Base-by-base conservation (phyloP, 2,797 vertebrate species). In the Neoniphon sammara region DNA sequence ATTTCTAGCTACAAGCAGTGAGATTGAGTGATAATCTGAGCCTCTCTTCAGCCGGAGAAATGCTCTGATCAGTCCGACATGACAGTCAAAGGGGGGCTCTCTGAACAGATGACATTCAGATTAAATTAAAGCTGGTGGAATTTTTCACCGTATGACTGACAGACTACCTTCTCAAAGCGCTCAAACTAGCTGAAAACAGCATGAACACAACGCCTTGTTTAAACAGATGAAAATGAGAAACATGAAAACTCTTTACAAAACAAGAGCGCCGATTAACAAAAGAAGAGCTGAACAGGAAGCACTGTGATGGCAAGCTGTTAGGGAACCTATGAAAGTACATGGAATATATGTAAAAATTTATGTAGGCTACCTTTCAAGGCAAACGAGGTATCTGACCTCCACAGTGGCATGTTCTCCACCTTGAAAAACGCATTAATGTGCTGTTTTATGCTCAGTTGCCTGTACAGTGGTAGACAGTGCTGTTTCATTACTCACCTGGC, bases 401-500 rank as follows among this genome's bases (percentile, higher is more conserved):
- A 21, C 10, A 46, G 5, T 23, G n/a, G 7, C 7, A 17, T 47
- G 7, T 18, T 66, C 14, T 30, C n/a, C 61, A n/a, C 3, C 5
- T 49, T 10, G 8, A 62, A 68, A 69, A 12, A 21, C 7, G 17
- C 30, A 55, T 36, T 1, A 31, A 70, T 59, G 31, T 52, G 5
- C 21, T 21, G 52, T 11, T 18, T 18, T 25, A 36, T 30, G 18
- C 56, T 52, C 3, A 14, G 21, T 3, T 64, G 4, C 12, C 21
- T 14, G 10, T 12, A 42, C 10, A 64, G 17, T 53, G 5, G 17
- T 14, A 68, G 21, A 44, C 5, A 50, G 14, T n/a, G 20, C n/a
- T 72, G 18, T 54, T 70, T 74, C 52, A 42, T 14, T 20, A n/a
- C 94, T 93, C 91, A 99, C 98, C 96, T 97, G 97, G 61, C 94